A percentile compares a stretch with the other conserved stretches of the same genome.
These are phyloP conservation scores for Athalia circularis DNA, from an alignment of 2,888 invertebrate species.

Conservation along the genomic window DNA sequence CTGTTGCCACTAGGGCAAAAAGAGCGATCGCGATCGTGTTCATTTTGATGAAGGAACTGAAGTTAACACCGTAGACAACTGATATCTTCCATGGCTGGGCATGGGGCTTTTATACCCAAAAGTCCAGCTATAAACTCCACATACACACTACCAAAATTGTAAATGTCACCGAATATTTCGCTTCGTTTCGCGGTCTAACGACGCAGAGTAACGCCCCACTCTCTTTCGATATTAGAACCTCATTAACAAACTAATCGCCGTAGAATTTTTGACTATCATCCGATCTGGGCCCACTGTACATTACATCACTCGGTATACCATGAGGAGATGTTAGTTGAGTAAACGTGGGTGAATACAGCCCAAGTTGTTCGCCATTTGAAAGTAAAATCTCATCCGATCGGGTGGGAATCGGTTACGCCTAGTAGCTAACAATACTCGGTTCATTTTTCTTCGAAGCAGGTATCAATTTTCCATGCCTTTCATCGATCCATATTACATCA, in stretches of 20 bases:
- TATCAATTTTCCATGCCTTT: background rate
- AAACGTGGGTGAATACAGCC: too few relatives aligned
- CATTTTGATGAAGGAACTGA: conserved; percentile 14
- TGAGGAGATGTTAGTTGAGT: too few relatives aligned
- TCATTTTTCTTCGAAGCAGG: too few relatives aligned
- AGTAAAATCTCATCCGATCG: too few relatives aligned
- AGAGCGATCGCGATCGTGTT: conserved; percentile 29
- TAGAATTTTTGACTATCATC: background rate
- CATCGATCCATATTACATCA: background rate
- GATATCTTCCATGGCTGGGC: conserved; percentile 13
- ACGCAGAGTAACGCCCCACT: conserved; percentile 30
- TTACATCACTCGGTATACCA: conserved; percentile 9
- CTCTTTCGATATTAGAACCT: background rate
- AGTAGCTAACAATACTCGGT: too few relatives aligned
- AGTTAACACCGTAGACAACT: conserved; percentile 27
- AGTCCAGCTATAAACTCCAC: background rate
- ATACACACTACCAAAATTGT: conserved; percentile 17
- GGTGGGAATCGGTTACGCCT: too few relatives aligned
- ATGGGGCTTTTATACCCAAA: conserved; percentile 28
- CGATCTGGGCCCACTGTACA: conserved; percentile 1
- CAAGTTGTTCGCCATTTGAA: too few relatives aligned
- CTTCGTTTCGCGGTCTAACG: background rate
- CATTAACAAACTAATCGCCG: conserved; percentile 5
- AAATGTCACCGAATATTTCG: conserved; percentile 43
- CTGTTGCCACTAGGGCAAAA: conserved; percentile 45